phyloP scores from a whole-genome alignment of 2,797 vertebrate species.

The Erethizon dorsatum region DNA sequence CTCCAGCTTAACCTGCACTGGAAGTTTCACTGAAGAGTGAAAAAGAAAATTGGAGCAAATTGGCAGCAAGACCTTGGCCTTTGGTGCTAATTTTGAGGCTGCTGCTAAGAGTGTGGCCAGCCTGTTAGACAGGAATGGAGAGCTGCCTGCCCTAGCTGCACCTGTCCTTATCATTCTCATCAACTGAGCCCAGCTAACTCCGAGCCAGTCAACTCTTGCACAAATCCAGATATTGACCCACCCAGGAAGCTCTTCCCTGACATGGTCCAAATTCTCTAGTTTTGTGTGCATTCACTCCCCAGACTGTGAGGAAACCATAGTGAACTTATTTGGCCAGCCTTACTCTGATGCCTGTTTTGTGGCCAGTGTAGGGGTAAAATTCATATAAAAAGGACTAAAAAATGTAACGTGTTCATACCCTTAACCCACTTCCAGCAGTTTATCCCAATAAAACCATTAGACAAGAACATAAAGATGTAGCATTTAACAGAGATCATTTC shows the following conservation, averaged over 20 bases:
- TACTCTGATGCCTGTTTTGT: not conserved
- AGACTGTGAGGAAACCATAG: not conserved
- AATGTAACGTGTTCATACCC: not conserved
- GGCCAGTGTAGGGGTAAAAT: not conserved
- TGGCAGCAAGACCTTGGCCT: not conserved
- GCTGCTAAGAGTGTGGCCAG: not conserved
- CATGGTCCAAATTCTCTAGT: not conserved
- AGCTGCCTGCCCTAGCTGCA: not conserved
- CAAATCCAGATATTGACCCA: not conserved
- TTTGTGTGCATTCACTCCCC: not conserved
- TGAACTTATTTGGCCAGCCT: not conserved
- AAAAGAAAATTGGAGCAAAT: not conserved
- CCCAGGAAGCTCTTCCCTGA: not conserved
- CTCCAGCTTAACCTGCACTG: not conserved
- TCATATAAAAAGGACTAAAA: constrained; percentile 35
- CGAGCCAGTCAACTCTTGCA: not conserved
- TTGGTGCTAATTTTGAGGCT: not conserved
- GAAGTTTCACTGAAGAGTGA: not conserved
- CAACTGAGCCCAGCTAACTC: not conserved
- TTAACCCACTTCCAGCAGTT: constrained; percentile 27
- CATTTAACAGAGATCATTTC: constrained; percentile 49
- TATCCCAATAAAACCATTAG: constrained; percentile 31
- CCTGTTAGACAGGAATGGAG: not conserved
- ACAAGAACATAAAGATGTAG: not conserved
- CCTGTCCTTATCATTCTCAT: not conserved